Conservation (phyloP, 2,113 vertebrate genomes). For the Oncorhynchus tshawytscha region DNA sequence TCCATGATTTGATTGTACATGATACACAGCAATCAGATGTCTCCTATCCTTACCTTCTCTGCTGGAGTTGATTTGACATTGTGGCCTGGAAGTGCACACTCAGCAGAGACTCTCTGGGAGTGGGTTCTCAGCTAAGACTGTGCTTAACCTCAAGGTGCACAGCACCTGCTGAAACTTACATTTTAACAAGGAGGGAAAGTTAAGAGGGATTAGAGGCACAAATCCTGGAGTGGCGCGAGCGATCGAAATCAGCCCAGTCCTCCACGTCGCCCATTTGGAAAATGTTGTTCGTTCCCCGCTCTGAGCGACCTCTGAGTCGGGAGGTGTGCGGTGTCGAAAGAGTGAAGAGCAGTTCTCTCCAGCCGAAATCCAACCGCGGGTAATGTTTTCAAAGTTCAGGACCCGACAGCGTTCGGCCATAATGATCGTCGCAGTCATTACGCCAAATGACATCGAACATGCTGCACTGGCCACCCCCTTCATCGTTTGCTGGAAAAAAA, state of each 20-base stretch:
- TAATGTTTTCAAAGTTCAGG: not conserved
- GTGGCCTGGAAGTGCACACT: not conserved
- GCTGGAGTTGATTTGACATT: not conserved
- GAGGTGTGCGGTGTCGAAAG: not conserved
- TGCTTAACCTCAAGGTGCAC: not conserved
- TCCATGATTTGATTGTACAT: not conserved
- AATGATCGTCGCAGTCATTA: not conserved
- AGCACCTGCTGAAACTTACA: conserved; percentile 3
- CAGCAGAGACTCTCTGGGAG: too few relatives aligned
- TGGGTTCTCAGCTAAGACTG: too few relatives aligned
- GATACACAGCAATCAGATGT: not conserved
- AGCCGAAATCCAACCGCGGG: not conserved
- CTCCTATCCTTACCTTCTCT: not conserved
- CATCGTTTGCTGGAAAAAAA: too few relatives aligned
- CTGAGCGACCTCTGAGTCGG: not conserved
- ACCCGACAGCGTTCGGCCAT: not conserved
- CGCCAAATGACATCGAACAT: not conserved
- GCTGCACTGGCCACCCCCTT: too few relatives aligned
- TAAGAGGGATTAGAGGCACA: not conserved
- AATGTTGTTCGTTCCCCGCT: not conserved
- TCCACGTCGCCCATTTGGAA: not conserved
- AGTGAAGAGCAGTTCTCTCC: not conserved
- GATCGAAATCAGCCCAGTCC: not conserved
- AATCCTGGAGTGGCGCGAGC: not conserved
- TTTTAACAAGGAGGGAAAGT: not conserved